These are phyloP conservation scores for Helicoverpa assulta DNA, from an alignment of 2,888 invertebrate genomes.

Conservation along the genomic window DNA sequence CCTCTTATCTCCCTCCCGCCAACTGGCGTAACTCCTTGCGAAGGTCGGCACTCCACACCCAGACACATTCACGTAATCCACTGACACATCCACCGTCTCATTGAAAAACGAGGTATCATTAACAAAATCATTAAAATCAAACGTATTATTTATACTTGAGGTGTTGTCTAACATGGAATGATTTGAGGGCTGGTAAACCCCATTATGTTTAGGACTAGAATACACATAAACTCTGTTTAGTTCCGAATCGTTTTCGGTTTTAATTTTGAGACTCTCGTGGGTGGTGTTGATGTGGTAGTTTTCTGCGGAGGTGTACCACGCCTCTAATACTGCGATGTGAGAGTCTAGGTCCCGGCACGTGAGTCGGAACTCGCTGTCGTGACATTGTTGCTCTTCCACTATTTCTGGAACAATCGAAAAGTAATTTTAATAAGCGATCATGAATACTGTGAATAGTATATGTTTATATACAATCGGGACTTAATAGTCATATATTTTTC, in stretches of 20 bases:
- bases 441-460: too few species aligned
- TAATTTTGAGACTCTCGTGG: constrained; percentile 70
- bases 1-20: constrained; percentile 83
- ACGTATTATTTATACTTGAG: constrained; percentile 59
- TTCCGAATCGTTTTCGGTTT: constrained; percentile 84
- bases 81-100: constrained; percentile 75
- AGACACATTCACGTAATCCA: constrained; percentile 78
- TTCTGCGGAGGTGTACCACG: constrained; percentile 88
- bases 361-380: constrained; percentile 90
- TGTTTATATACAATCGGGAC: too few species aligned
- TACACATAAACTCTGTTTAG: constrained; percentile 82
- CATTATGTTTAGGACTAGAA: constrained; percentile 87
- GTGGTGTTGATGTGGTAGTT: constrained; percentile 78
- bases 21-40: constrained; percentile 84
- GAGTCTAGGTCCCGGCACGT: constrained; percentile 92
- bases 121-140: constrained; percentile 62
- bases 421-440: too few species aligned
- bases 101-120: constrained; percentile 74
- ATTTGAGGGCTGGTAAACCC: constrained; percentile 79
- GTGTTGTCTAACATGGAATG: constrained; percentile 75
- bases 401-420: constrained; percentile 89
- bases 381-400: constrained; percentile 91
- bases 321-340: constrained; percentile 91
- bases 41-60: constrained; percentile 79
- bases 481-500: too few species aligned